Evolutionary conservation across 2,113 vertebrate species (phyloP).

Genomic region (Quiscalus mexicanus): DNA sequence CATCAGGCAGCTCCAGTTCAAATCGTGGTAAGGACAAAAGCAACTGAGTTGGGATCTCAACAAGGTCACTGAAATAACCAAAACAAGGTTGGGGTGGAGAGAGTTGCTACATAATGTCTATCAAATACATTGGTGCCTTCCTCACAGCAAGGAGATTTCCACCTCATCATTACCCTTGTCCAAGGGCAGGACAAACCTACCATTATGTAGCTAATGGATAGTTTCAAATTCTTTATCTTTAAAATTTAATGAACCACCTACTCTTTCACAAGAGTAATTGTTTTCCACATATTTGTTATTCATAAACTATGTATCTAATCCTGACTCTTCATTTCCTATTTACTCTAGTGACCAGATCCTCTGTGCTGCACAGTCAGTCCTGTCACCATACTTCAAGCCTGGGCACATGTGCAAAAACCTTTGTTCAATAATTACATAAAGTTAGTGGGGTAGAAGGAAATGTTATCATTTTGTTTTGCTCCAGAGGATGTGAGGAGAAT

Average conservation of each 20-base stretch:
- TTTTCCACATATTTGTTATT: slow-evolving; percentile 1
- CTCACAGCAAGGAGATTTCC: background rate
- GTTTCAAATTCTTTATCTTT: background rate
- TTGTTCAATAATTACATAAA: slow-evolving; percentile 50
- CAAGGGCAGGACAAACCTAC: background rate
- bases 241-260: background rate
- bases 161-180: background rate
- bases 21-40: background rate
- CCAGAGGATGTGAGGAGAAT: slow-evolving; percentile 50
- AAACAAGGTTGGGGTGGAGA: background rate
- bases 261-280: background rate
- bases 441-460: slow-evolving; percentile 67
- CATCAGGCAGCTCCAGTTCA: background rate
- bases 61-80: background rate
- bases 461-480: slow-evolving; percentile 68
- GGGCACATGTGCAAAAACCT: slow-evolving; percentile 9
- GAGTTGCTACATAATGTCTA: background rate
- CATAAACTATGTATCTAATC: slow-evolving; percentile 29
- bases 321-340: slow-evolving; percentile 21
- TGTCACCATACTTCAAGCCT: slow-evolving; percentile 6
- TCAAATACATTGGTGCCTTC: background rate
- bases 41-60: background rate
- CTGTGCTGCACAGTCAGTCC: background rate
- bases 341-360: background rate
- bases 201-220: background rate